Evolutionary conservation across 2,888 invertebrate genomes (phyloP), one percentile per base, ranked within the genome.

Genomic region (Pristionchus mayeri): DNA sequence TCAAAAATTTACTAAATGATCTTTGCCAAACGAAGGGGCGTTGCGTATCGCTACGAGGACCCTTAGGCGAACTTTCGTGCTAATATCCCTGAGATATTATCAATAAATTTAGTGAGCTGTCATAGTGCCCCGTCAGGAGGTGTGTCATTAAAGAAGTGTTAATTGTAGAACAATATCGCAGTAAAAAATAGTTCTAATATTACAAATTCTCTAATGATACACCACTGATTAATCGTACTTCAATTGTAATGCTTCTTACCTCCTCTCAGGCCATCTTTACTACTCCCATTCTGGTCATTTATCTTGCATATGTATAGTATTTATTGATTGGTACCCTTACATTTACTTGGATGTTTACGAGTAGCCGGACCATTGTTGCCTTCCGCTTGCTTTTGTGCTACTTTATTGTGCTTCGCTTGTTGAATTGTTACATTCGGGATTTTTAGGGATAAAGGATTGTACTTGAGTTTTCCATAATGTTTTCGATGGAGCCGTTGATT

Each of bases 221-320:
- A n/a, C n/a, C n/a, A n/a, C n/a, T n/a, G n/a, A n/a, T n/a, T n/a
- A n/a, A n/a, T 34, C 18, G 63, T 63, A 34, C 40, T 71, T 40
- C 71, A 71, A 71, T 71, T 71, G 71, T 71, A 40, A 71, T 71
- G 71, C 71, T 71, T 44, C 18, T 37, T n/a, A n/a, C n/a, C 18
- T 16, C 6, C 44, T 71, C 71, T 71, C 71, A 71, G 71, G 40
- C 21, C 37, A 1, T 11, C 0, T 2, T 24, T 13, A 40, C 24
- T 6, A 1, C 40, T 44, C 7, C 24, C 24, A 71, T 71, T 71
- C 71, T 71, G 71, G 71, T 71, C 71, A 71, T n/a, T 63, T 63
- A 34, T 27, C 30, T 30, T 3, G 67, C 40, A 40, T 37, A 67
- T 40, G 37, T 13, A 37, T 63, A 63, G 34, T 44, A 71, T 71